Base-by-base conservation (phyloP, 2,113 vertebrate species). In the Pygoscelis antarcticus region DNA sequence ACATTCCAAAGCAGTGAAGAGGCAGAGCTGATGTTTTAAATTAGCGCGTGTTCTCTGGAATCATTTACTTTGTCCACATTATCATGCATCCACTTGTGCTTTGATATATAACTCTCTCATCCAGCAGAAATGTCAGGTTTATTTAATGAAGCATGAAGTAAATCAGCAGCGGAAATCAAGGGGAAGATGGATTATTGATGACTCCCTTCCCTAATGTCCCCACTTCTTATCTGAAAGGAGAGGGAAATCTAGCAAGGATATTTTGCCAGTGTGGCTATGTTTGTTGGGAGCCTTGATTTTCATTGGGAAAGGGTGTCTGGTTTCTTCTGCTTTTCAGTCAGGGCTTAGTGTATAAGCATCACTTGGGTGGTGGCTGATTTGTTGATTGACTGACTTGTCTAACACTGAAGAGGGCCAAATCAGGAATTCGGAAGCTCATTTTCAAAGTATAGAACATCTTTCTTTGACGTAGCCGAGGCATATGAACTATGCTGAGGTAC, bases 1-100 rank as follows among this genome's bases (percentile, higher is more conserved):
- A 15, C 94, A 79, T 97, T 97, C 94, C 95, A 92, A 76, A 91
- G 91, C 49, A 89, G 60, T 90, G 89, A 95, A 95, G 86, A 95
- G 81, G 78, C 87, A 79, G 77, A 92, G 80, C 77, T 91, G 40
- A 49, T 91, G 96, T 91, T 97, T 95, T 83, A 83, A 96, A 95
- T 96, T 94, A 95, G 81, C 1, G 10, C 44, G 2, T 85, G 44
- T 78, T 38, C 65, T 94, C 94, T 97, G 95, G 91, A 96, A 96
- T 96, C 7, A 68, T 87, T 97, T 94, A 87, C 60, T 96, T 75
- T 77, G 72, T 71, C 91, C 44, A 40, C 69, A 60, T 79, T 92
- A 86, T 54, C 69, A 75, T 92, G 49, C 87, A 91, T 91, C 84
- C 89, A 95, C 91, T 97, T 96, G 87, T 87, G 54, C 87, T 95